Base-by-base conservation (phyloP, 1,140 invertebrate species). In the Thaumatotibia leucotreta region DNA sequence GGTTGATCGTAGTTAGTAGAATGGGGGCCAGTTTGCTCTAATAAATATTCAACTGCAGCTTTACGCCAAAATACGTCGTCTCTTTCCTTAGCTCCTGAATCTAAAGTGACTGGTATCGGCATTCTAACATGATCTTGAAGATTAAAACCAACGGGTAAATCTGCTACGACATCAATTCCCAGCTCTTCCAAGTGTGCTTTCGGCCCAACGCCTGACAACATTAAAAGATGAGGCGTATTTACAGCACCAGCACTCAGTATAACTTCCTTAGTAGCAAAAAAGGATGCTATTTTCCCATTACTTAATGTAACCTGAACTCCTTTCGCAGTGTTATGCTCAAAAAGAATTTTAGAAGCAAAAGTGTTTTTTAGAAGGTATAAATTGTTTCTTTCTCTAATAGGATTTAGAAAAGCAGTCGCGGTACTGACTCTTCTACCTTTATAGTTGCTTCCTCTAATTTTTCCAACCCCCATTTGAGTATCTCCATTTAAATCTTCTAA, bases 61-160 rank as follows among this genome's bases (percentile, higher is more conserved):
- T 88, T 81, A 11, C 70, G 63, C 87, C 86, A 80, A 73, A 72
- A 76, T 69, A 66, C 35, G 75, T 79, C 77, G 64, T 72, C 72
- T 65, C 73, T 77, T n/a, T 67, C 14, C 14, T 84, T 80, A 14
- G 92, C 91, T 29, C 91, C 89, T 32, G 91, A 93, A 20, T 94
- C 86, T 22, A 93, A 72, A 61, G 94, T 94, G 0, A 92, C 91
- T 29, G 95, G 84, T 4, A 95, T 94, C 1, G 94, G 91, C 68
- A 94, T 95, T 14, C 93, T 93, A 8, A 95, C 90, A 71, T 97
- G 96, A 81, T 96, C 96, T 88, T 95, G 95, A 0, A 96, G 80
- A 81, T 96, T 96, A 68, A 93, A 92, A 0, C 95, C 95, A 2
- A 96, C 95, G 3, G 92, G 94, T 4, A 95, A 88, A 90, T 97